These are phyloP conservation scores for Lagopus muta DNA, from an alignment of 2,113 vertebrate species.

Conservation along the genomic window DNA sequence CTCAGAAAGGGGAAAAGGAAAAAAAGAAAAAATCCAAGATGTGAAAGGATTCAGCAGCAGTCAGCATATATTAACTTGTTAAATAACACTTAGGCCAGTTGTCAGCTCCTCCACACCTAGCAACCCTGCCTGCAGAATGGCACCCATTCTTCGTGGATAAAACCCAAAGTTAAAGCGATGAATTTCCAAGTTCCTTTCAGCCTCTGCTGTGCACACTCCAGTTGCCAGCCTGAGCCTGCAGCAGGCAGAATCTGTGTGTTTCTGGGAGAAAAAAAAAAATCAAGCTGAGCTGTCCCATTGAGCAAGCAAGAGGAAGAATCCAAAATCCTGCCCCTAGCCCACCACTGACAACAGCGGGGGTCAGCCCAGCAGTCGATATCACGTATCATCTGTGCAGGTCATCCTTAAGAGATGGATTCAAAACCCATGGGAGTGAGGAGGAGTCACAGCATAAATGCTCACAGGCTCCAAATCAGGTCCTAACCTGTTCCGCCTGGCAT, in stretches of 20 bases:
- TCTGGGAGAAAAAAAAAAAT: not conserved
- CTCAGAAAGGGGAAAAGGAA: not conserved
- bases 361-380: not conserved
- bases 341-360: not conserved
- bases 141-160: not conserved
- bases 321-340: not conserved
- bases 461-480: not conserved
- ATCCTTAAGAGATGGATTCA: not conserved
- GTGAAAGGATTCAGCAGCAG: not conserved
- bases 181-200: not conserved
- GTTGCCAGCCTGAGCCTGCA: not conserved
- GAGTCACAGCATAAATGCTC: not conserved
- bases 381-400: not conserved
- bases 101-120: not conserved
- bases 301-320: not conserved
- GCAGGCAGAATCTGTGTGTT: not conserved
- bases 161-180: not conserved
- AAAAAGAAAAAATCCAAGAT: not conserved
- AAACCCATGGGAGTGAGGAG: not conserved
- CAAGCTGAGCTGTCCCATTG: not conserved
- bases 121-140: not conserved
- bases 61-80: not conserved
- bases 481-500: constrained; percentile 14
- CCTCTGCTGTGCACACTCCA: accelerated
- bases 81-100: not conserved